Conservation (phyloP, 2,113 vertebrate species). For the Corvus hawaiiensis region DNA sequence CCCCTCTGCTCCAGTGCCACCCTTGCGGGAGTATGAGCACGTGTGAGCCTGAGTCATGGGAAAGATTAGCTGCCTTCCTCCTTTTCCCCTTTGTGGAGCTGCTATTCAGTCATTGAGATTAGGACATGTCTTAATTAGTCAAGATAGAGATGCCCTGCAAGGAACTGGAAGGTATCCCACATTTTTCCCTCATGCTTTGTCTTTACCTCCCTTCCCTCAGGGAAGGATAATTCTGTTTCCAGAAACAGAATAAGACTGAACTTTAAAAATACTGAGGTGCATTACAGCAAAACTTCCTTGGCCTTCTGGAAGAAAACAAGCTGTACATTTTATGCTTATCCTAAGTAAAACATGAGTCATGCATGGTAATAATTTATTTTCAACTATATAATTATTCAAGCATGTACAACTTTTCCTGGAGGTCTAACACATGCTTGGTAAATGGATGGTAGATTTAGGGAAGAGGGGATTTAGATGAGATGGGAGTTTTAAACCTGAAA, state of each 20-base stretch:
- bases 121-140: constrained; percentile 57
- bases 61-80: constrained; percentile 56
- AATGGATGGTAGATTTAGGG: background rate
- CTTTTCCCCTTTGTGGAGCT: background rate
- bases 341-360: constrained; percentile 37
- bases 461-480: background rate
- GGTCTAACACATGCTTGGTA: background rate
- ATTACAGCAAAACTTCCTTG: background rate
- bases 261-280: background rate
- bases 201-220: background rate
- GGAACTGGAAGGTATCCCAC: constrained; percentile 45
- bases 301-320: background rate
- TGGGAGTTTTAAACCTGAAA: background rate
- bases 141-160: constrained; percentile 16
- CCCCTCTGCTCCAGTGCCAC: background rate
- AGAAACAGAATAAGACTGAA: background rate
- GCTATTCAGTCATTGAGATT: constrained; percentile 44
- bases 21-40: background rate
- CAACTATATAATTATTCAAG: constrained; percentile 24
- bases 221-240: background rate
- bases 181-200: constrained; percentile 28
- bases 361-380: constrained; percentile 40
- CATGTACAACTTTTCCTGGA: background rate
- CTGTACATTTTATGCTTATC: constrained; percentile 19
- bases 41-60: constrained; percentile 34